phyloP scores from a whole-genome alignment of 2,797 vertebrate species.

The Botia almorhae region DNA sequence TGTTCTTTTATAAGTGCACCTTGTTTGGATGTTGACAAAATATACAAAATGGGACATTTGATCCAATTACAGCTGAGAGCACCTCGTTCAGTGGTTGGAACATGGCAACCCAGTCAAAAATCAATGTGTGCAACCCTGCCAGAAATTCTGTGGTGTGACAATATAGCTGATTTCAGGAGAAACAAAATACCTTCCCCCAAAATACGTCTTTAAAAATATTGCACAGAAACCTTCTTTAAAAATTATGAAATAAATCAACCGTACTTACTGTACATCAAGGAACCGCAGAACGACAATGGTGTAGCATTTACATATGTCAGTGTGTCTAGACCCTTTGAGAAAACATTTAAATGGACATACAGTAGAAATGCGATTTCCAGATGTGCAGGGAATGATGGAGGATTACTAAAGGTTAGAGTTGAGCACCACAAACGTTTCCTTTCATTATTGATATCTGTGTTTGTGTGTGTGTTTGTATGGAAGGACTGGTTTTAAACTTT shows the following conservation, averaged over 20 bases:
- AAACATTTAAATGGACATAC: constrained; percentile 29
- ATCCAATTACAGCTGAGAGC: constrained; percentile 53
- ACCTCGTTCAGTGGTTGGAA: constrained; percentile 51
- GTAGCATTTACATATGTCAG: constrained; percentile 37
- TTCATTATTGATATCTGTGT: background rate
- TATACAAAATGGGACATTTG: constrained; percentile 25
- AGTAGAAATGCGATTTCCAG: constrained; percentile 33
- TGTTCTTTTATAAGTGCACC: constrained; percentile 32
- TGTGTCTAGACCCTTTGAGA: constrained; percentile 53
- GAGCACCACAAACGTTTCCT: constrained; percentile 61
- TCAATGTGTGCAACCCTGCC: constrained; percentile 46
- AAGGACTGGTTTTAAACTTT: constrained; percentile 8
- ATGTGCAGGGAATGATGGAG: constrained; percentile 80
- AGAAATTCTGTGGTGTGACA: constrained; percentile 66
- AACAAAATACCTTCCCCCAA: constrained; percentile 61
- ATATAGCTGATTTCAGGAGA: constrained; percentile 71
- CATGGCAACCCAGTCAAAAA: constrained; percentile 49
- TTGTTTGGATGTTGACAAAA: constrained; percentile 39
- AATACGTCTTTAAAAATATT: constrained; percentile 55
- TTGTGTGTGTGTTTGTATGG: constrained; percentile 9
- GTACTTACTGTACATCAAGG: constrained; percentile 70
- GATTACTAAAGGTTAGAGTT: constrained; percentile 74
- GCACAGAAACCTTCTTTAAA: constrained; percentile 54
- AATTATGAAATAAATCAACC: constrained; percentile 61
- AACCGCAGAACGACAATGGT: constrained; percentile 52